phyloP scores from a whole-genome alignment of 1,140 invertebrate species.

The Charaxes varanes region DNA sequence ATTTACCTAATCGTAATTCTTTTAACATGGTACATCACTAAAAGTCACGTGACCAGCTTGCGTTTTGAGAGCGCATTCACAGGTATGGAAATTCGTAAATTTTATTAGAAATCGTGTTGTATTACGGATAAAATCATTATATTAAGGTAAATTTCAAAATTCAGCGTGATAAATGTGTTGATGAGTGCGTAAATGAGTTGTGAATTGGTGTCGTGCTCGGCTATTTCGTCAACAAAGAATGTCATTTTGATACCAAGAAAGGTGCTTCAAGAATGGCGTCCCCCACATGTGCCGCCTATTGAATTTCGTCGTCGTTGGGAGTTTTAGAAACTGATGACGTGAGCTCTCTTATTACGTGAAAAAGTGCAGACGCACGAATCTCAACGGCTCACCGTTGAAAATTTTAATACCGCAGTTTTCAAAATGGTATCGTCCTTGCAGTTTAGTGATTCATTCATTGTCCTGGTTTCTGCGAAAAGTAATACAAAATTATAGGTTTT shows the following conservation, averaged over 20 bases:
- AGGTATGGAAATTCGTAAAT: conserved; percentile 72
- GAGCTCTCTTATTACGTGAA: conserved; percentile 38
- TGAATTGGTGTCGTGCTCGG: conserved; percentile 50
- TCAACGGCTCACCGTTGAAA: conserved; percentile 29
- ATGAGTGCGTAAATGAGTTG: conserved; percentile 43
- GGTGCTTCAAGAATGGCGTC: conserved; percentile 74
- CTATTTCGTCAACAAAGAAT: conserved; percentile 67
- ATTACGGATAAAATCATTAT: conserved; percentile 52
- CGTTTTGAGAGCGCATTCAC: conserved; percentile 74
- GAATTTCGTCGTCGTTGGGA: conserved; percentile 51
- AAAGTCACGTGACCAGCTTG: conserved; percentile 73
- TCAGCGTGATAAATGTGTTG: conserved; percentile 33
- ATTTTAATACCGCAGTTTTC: conserved; percentile 8
- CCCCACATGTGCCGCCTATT: conserved; percentile 73
- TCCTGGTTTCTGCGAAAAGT: conserved; percentile 47
- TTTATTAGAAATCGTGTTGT: conserved; percentile 65
- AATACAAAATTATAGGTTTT: conserved; percentile 31
- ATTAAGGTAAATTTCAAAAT: conserved; percentile 57
- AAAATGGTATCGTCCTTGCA: conserved; percentile 25
- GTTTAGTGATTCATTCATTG: conserved; percentile 65
- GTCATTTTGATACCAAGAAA: conserved; percentile 71
- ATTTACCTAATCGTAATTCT: conserved; percentile 34
- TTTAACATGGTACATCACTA: conserved; percentile 42
- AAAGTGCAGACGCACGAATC: conserved; percentile 30
- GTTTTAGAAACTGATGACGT: conserved; percentile 61